Conservation (phyloP, 2,888 invertebrate genomes). For the Drosophila trichaetosa region DNA sequence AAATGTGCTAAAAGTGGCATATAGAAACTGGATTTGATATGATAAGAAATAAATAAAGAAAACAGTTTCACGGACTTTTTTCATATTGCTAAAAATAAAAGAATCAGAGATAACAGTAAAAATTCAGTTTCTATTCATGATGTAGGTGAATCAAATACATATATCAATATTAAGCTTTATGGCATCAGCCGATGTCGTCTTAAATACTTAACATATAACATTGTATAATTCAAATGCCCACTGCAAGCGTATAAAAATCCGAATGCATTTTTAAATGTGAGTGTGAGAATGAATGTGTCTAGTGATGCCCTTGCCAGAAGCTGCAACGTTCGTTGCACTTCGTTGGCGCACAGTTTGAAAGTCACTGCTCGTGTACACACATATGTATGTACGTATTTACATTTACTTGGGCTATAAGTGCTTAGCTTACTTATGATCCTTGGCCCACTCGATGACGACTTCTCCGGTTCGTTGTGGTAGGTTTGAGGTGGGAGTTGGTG, state of each 20-base stretch:
- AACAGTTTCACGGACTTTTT: neutral
- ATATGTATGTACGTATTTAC: constrained; percentile 48
- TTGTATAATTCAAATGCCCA: constrained; percentile 10
- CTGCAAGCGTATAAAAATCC: constrained; percentile 35
- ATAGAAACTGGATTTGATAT: neutral
- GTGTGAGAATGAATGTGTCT: constrained; percentile 50
- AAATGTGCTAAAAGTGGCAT: neutral
- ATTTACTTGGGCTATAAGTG: constrained; percentile 72
- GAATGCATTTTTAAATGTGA: constrained; percentile 20
- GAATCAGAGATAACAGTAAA: neutral
- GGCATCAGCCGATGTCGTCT: neutral
- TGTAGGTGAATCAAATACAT: neutral
- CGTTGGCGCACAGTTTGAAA: constrained; percentile 72
- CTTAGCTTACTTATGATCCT: constrained; percentile 78
- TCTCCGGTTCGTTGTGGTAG: constrained; percentile 16
- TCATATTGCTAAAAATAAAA: neutral
- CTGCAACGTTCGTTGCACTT: constrained; percentile 75
- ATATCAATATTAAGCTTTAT: neutral
- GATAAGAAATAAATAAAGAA: neutral
- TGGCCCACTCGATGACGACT: constrained; percentile 76
- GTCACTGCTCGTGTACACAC: constrained; percentile 39
- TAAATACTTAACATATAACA: neutral
- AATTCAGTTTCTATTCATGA: neutral
- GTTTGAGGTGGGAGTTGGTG: neutral
- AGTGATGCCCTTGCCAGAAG: constrained; percentile 69